phyloP scores from a whole-genome alignment of 2,888 invertebrate genomes.

The Taenaris catops region DNA sequence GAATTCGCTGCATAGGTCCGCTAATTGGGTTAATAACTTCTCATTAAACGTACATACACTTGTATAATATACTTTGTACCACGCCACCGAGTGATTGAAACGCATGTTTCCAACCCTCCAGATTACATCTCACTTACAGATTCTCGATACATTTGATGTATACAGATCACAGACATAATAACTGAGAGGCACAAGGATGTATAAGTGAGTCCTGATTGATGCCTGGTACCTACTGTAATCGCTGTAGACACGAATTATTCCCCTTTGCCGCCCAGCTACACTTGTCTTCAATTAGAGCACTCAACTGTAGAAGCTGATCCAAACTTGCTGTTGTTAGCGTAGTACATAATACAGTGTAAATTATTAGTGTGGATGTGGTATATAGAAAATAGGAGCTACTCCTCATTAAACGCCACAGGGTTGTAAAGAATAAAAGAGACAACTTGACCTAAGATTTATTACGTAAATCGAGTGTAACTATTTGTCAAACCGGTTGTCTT shows the following conservation, averaged over 20 bases:
- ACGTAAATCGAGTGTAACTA: constrained; percentile 5
- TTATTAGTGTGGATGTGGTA: constrained; percentile 70
- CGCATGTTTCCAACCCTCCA: constrained; percentile 77
- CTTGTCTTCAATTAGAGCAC: constrained; percentile 64
- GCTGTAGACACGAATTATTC: constrained; percentile 46
- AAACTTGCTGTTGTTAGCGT: constrained; percentile 68
- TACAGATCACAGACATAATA: constrained; percentile 68
- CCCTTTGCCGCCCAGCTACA: constrained; percentile 75
- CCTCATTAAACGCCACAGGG: neutral
- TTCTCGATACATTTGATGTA: constrained; percentile 72
- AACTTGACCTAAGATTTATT: constrained; percentile 1
- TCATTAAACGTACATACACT: constrained; percentile 65
- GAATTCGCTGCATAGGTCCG: constrained; percentile 27
- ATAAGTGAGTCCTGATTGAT: constrained; percentile 31
- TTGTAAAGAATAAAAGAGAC: neutral
- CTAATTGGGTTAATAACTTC: constrained; percentile 40
- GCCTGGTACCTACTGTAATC: constrained; percentile 26
- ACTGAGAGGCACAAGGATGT: constrained; percentile 74
- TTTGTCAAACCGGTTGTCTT: constrained; percentile 16
- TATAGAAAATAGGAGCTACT: constrained; percentile 47
- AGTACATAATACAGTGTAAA: constrained; percentile 54
- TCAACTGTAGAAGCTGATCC: constrained; percentile 67
- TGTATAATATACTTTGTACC: constrained; percentile 70
- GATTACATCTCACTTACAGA: constrained; percentile 78
- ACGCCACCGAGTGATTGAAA: constrained; percentile 79